Base-by-base conservation (phyloP, 1,140 invertebrate genomes). In the Euborellia annulipes region DNA sequence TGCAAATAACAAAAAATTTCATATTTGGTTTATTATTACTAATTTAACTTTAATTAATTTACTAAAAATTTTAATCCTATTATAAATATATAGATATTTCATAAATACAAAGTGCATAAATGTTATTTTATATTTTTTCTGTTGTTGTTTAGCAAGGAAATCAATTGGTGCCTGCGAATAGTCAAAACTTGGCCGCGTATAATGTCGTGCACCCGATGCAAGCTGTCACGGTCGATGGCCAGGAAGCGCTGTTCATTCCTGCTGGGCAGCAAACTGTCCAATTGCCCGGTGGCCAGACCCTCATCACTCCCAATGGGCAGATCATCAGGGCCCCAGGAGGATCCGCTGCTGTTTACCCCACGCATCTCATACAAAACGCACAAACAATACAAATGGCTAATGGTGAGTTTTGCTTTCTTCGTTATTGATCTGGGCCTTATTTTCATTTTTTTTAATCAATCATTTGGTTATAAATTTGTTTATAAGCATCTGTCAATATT, bases 181-280 rank as follows among this genome's bases (percentile, higher is more conserved):
- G 70, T 66, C 55, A 66, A 61, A 56, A 55, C 63, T 44, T 77
- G 32, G 55, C 75, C 13, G 82, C 80, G 57, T 81, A 70, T 49
- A 67, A 75, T 2, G 66, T 75, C 2, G 67, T 74, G 22, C 67
- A 72, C 20, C 75, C 78, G 30, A 79, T 89, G 73, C 88, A 92
- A 62, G 84, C 85, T 0, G 82, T 94, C 7, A 90, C 85, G 17
- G 82, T 93, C 4, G 88, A 92, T 62, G 88, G 88, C 0, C 88
- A 92, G 58, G 90, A 93, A 58, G 86, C 87, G 0, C 70, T 93
- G 18, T 85, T 92, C 60, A 85, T 90, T 56, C 87, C 85, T 32
- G 48, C 50, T 34, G 51, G 16, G 45, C 43, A 46, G 34, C 23
- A 47, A 44, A 36, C 53, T 0, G 57, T 52, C 11, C 57, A 54